phyloP scores from a whole-genome alignment of 2,797 vertebrate species.

The Euphonia xanthogaster region DNA sequence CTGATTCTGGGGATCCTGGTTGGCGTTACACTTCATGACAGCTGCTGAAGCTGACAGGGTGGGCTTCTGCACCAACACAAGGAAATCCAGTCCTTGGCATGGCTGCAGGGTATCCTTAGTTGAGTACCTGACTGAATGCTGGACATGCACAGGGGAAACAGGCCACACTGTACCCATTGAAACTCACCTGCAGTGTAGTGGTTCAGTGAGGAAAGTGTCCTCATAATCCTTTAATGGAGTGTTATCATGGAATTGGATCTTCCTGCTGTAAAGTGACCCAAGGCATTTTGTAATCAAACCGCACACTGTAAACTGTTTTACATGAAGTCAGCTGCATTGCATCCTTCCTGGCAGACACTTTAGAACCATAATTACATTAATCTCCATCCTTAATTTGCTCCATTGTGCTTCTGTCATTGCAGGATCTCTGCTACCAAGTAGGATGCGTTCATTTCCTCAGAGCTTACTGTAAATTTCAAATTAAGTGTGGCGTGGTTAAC shows the following conservation, averaged over 20 bases:
- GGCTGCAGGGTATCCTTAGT: background rate
- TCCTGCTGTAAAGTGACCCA: background rate
- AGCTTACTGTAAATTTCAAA: background rate
- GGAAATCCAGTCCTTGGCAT: background rate
- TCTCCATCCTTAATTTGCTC: background rate
- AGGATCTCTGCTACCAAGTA: background rate
- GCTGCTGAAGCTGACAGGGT: background rate
- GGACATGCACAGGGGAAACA: background rate
- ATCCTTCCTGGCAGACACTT: slow-evolving; percentile 18
- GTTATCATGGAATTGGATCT: background rate
- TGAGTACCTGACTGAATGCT: background rate
- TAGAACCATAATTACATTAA: slow-evolving; percentile 31
- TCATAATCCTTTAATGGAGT: background rate
- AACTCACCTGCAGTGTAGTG: background rate
- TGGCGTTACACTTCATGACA: background rate
- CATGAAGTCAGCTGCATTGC: background rate
- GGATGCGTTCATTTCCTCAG: background rate
- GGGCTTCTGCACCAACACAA: background rate
- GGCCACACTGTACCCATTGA: background rate
- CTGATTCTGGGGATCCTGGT: background rate
- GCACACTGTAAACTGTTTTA: background rate
- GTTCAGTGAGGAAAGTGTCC: background rate
- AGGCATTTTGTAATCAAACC: slow-evolving; percentile 11
- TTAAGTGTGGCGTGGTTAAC: background rate
- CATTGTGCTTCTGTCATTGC: slow-evolving; percentile 35